These are phyloP conservation scores for Tubulanus polymorphus DNA, from an alignment of 2,888 invertebrate genomes.

Conservation along the genomic window DNA sequence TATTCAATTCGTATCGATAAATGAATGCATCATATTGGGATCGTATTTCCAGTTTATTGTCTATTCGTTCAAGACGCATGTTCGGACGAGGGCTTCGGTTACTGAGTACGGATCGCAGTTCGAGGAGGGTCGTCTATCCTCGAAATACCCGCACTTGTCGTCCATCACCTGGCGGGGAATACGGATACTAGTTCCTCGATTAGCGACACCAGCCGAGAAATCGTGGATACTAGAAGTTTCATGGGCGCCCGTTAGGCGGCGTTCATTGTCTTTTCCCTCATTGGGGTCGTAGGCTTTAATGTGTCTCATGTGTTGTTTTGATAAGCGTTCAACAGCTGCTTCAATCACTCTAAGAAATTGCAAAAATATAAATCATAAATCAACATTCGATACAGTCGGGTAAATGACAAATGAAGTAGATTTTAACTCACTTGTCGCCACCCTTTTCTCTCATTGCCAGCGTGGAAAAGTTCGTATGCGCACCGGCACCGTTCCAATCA, in stretches of 20 bases:
- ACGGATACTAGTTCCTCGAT: slow-evolving; percentile 89
- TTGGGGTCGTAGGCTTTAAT: slow-evolving; percentile 95
- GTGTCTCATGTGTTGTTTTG: slow-evolving; percentile 85
- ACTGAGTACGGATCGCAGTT: slow-evolving; percentile 53
- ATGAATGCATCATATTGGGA: too few species aligned
- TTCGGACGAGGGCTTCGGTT: slow-evolving; percentile 40
- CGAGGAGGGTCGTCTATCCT: slow-evolving; percentile 73
- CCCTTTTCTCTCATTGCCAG: slow-evolving; percentile 73
- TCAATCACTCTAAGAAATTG: slow-evolving; percentile 84
- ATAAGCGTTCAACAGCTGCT: slow-evolving; percentile 89
- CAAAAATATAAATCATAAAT: too few species aligned
- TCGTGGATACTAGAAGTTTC: slow-evolving; percentile 97
- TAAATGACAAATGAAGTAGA: too few species aligned
- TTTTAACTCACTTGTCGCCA: slow-evolving; percentile 45
- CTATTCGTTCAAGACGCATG: slow-evolving; percentile 19
- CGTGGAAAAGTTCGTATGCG: slow-evolving; percentile 95
- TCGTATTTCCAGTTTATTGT: too few species aligned
- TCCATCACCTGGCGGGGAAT: slow-evolving; percentile 67
- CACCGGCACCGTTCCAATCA: slow-evolving; percentile 66
- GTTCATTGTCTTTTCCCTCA: slow-evolving; percentile 92
- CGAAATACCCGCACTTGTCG: slow-evolving; percentile 90
- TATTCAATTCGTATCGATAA: too few species aligned
- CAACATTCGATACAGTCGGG: too few species aligned
- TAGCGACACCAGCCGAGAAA: slow-evolving; percentile 88
- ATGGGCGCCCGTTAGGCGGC: slow-evolving; percentile 87